Evolutionary conservation across 2,888 invertebrate species (phyloP), one percentile per base, ranked within the genome.

Genomic region (Drosophila ustulata): DNA sequence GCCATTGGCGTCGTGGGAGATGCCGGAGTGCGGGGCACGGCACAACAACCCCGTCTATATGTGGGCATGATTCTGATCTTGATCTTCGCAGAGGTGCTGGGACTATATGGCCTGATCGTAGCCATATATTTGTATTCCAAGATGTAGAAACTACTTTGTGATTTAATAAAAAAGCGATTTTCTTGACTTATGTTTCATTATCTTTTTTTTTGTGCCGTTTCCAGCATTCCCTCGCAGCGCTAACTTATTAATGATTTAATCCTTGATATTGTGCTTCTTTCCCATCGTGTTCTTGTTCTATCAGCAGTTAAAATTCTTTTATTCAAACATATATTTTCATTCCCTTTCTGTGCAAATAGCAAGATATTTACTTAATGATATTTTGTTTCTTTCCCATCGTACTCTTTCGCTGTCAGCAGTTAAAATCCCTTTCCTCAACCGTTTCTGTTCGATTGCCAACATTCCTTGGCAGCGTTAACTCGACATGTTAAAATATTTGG

Each of bases 61-160:
- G 99, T 99, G 92, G 99, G 99, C 93, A 99, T 99, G 99, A 98
- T 99, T 93, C 96, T 99, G 91, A 99, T 99, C 94, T 97, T 99
- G 93, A 99, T 99, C 95, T 99, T 99, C 94, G 99, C 99, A 91
- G 99, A 99, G 96, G 99, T 99, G 92, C 95, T 99, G 95, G 99
- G 99, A 95, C 97, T 99, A 83, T 99, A 99, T 94, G 99, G 99
- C 93, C 96, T 99, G 91, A 99, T 99, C 93, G 99, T 99, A 89
- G 99, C 99, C 93, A 98, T 99, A 93, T 99, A 98, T 94, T 95
- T 99, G 91, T 98, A 98, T 94, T 97, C 98, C 93, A 98, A 97
- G 94, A 94, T 69, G 9, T 75, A 65, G 5, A 30, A 18, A 18
- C 2, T 18, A 18, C 18, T 18, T 18, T 18, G 1, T 18, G 0